A percentile compares a stretch with the other conserved stretches of the same genome.
These are phyloP conservation scores for Athalia rosae DNA, from an alignment of 2,888 invertebrate genomes.

Conservation along the genomic window DNA sequence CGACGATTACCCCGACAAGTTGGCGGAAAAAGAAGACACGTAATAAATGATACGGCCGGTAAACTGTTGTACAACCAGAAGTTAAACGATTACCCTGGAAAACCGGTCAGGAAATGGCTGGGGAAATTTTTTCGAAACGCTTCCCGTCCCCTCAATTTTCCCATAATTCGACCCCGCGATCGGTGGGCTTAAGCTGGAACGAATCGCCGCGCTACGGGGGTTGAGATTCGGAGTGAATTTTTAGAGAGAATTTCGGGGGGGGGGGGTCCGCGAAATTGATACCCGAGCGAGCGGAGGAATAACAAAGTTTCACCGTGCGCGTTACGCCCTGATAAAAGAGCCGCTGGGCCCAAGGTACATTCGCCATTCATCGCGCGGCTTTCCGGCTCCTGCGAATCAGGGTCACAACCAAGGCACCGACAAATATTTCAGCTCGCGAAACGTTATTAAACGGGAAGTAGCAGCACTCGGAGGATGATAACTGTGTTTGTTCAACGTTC, in stretches of 20 bases:
- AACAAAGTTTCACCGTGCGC: neutral
- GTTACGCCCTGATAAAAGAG: too few species aligned
- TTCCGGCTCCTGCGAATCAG: neutral
- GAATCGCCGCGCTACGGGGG: neutral
- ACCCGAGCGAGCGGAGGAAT: neutral
- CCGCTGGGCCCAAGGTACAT: too few species aligned
- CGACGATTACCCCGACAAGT: slow-evolving; percentile 1
- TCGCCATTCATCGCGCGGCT: neutral
- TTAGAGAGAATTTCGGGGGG: neutral
- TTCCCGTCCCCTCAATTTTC: too few species aligned
- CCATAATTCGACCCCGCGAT: too few species aligned
- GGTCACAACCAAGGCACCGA: neutral
- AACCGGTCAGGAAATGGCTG: neutral
- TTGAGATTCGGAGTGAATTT: neutral
- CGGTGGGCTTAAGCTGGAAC: too few species aligned
- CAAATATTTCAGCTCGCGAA: neutral
- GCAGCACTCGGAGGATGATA: slow-evolving; percentile 27
- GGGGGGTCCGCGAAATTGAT: neutral
- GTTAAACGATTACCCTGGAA: neutral
- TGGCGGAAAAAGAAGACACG: neutral
- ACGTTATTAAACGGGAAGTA: slow-evolving; percentile 30
- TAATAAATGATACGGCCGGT: neutral
- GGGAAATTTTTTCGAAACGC: neutral
- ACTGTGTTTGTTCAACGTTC: slow-evolving; percentile 34
- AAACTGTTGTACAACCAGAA: neutral